These are phyloP conservation scores for Dasysyrphus tricinctus DNA, from an alignment of 2,888 invertebrate species.

Conservation along the genomic window DNA sequence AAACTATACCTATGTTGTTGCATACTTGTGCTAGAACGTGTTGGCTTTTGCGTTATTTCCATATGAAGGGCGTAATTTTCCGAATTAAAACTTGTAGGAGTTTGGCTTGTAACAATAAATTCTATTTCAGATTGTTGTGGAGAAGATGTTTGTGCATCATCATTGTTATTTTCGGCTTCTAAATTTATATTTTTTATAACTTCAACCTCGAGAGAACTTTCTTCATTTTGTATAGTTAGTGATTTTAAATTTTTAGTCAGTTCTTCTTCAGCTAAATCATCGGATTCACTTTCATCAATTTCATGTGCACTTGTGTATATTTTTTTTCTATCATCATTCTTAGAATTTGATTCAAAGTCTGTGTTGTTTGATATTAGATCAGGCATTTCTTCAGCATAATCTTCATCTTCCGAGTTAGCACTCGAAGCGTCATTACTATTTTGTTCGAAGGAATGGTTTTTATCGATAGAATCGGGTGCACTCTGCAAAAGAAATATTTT, in stretches of 20 bases:
- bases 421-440: conserved; percentile 14
- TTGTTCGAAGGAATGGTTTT: conserved; percentile 19
- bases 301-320: conserved; percentile 22
- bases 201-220: background rate
- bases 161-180: background rate
- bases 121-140: conserved; percentile 57
- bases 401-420: conserved; percentile 27
- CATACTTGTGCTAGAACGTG: conserved; percentile 59
- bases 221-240: background rate
- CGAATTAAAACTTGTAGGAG: conserved; percentile 78
- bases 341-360: background rate
- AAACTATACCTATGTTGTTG: conserved; percentile 73
- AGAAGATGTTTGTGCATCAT: background rate
- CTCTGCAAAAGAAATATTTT: background rate
- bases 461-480: background rate
- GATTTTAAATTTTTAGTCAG: conserved; percentile 9
- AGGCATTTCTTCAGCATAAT: background rate
- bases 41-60: conserved; percentile 75
- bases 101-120: conserved; percentile 77
- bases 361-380: background rate
- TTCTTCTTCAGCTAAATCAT: conserved; percentile 7
- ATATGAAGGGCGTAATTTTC: conserved; percentile 79
- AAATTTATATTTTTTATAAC: background rate
- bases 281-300: conserved; percentile 62
- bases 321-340: background rate